phyloP scores from a whole-genome alignment of 1,140 invertebrate species.

The Aethina tumida region DNA sequence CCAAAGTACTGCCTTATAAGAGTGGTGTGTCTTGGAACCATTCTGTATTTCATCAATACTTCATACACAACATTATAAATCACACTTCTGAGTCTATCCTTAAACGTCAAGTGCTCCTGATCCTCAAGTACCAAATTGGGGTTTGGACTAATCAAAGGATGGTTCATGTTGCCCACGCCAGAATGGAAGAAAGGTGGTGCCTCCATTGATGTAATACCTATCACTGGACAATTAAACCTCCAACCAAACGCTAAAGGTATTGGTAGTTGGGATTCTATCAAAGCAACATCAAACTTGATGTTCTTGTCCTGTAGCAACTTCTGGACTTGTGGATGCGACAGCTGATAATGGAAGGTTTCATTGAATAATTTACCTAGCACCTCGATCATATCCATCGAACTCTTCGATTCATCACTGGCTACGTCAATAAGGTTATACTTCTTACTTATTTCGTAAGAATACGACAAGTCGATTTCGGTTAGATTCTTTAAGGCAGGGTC shows the following conservation, averaged over 20 bases:
- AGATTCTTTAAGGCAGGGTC: conserved; percentile 1
- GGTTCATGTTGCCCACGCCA: conserved; percentile 35
- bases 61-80: conserved; percentile 6
- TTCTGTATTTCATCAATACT: conserved; percentile 1
- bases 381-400: neutral
- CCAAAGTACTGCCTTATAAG: conserved; percentile 36
- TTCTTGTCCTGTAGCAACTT: conserved; percentile 1
- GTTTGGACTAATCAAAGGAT: conserved; percentile 38
- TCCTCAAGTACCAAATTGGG: conserved; percentile 13
- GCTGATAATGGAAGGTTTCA: neutral
- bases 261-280: neutral
- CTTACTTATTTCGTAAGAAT: conserved; percentile 1
- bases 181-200: too few species aligned
- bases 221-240: neutral
- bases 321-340: neutral
- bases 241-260: neutral
- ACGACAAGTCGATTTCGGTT: conserved; percentile 1
- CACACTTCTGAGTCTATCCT: conserved; percentile 16
- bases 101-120: conserved; percentile 8
- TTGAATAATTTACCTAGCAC: neutral
- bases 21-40: conserved; percentile 23
- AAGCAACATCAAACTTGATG: neutral
- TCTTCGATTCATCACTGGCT: neutral
- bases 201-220: neutral
- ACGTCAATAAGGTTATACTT: neutral